Conservation (phyloP, 2,888 invertebrate genomes). For the Euphydryas editha region DNA sequence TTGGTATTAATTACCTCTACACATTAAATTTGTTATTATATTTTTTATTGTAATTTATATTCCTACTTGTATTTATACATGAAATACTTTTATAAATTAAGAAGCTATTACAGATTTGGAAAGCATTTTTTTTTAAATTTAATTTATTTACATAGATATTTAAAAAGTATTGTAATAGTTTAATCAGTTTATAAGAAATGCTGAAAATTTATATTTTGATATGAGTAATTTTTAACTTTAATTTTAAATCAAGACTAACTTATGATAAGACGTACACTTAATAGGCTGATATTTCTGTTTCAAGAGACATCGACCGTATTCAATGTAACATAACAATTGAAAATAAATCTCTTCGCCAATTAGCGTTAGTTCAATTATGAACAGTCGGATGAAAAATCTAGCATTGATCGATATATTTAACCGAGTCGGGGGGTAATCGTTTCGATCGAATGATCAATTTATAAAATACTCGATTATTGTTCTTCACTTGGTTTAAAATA, state of each 20-base stretch:
- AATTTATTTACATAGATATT: no score
- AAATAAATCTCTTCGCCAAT: constrained; percentile 20
- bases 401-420: constrained; percentile 33
- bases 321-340: not conserved
- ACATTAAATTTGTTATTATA: not conserved
- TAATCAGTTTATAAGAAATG: not conserved
- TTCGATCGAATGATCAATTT: not conserved
- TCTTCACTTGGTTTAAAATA: not conserved
- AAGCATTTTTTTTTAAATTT: no score
- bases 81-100: no score
- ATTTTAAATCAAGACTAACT: no score
- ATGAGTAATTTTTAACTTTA: not conserved
- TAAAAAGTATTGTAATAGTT: no score
- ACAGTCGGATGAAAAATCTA: constrained; percentile 29
- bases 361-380: constrained; percentile 27
- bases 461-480: not conserved
- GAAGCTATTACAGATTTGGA: no score
- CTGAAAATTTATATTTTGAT: not conserved
- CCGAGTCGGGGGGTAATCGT: not conserved
- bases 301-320: not conserved
- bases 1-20: not conserved
- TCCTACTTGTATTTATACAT: not conserved
- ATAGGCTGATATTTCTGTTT: not conserved
- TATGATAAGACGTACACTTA: not conserved
- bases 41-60: not conserved